A percentile compares a stretch with the other conserved stretches of the same genome.
Conservation (phyloP, 1,140 invertebrate species). For the Lasioglossum albipes region DNA sequence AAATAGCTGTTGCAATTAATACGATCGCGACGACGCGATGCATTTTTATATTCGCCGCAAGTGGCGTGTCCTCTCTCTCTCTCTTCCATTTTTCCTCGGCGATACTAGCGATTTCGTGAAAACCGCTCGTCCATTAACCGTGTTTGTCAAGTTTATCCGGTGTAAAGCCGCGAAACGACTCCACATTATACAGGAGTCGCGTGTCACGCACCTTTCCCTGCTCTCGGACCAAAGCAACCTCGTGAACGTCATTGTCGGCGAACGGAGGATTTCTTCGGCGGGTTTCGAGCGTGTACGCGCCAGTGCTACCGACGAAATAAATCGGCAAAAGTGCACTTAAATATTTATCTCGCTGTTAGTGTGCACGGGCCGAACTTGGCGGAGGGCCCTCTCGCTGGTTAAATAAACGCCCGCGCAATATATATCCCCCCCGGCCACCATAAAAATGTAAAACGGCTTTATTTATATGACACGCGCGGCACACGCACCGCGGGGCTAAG, state of each 20-base stretch:
- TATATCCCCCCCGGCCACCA: conserved; percentile 24
- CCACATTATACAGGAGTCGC: conserved; percentile 1
- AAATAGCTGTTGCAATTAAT: conserved; percentile 4
- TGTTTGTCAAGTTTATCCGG: conserved; percentile 43
- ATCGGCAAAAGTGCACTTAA: conserved; percentile 14
- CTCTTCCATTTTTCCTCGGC: no score
- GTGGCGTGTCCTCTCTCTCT: not conserved
- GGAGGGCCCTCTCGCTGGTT: conserved; percentile 5
- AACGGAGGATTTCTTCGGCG: not conserved
- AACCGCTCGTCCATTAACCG: conserved; percentile 45
- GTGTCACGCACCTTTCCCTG: not conserved
- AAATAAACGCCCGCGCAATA: conserved; percentile 27
- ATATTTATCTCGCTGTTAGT: conserved; percentile 24
- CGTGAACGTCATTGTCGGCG: not conserved
- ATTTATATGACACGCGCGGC: conserved; percentile 67
- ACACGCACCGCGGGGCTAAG: conserved; percentile 39
- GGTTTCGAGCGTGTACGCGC: no score
- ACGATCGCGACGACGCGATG: not conserved
- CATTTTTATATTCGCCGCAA: not conserved
- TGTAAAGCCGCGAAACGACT: not conserved
- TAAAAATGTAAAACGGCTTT: conserved; percentile 72
- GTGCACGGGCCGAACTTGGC: not conserved
- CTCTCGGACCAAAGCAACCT: no score
- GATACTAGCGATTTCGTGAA: conserved; percentile 24
- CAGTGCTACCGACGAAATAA: not conserved